phyloP scores from a whole-genome alignment of 2,113 vertebrate genomes.

The Silurus asotus region DNA sequence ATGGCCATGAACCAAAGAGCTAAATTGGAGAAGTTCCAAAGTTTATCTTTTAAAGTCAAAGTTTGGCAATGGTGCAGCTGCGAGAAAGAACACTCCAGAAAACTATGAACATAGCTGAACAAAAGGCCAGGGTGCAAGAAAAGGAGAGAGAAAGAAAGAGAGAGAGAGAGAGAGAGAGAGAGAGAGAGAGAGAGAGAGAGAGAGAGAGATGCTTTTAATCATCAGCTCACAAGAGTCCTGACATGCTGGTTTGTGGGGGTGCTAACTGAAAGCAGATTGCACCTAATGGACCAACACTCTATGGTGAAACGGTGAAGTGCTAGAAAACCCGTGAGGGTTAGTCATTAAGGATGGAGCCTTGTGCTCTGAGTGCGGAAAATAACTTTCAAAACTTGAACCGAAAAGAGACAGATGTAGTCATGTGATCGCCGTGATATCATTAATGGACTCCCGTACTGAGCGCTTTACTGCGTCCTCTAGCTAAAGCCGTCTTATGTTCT shows the following conservation, averaged over 20 bases:
- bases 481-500: constrained; percentile 17
- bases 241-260: constrained; percentile 55
- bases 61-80: constrained; percentile 57
- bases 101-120: constrained; percentile 55
- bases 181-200: constrained; percentile 23
- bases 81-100: constrained; percentile 62
- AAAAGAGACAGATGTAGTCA: not conserved
- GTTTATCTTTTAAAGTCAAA: constrained; percentile 58
- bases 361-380: constrained; percentile 40
- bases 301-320: constrained; percentile 44
- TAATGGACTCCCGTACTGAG: not conserved
- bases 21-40: constrained; percentile 28
- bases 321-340: constrained; percentile 26
- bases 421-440: not conserved
- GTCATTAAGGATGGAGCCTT: constrained; percentile 27
- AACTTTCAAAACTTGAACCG: constrained; percentile 8
- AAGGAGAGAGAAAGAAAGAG: not conserved
- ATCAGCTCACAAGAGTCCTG: constrained; percentile 53
- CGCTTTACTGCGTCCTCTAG: constrained; percentile 15
- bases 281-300: constrained; percentile 39
- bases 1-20: constrained; percentile 38
- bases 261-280: constrained; percentile 65
- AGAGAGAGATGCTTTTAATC: constrained; percentile 42
- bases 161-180: constrained; percentile 20
- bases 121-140: constrained; percentile 27